A percentile compares a stretch with the other conserved stretches of the same genome.
These are phyloP conservation scores for Melitaea cinxia DNA, from an alignment of 1,140 invertebrate genomes.

Conservation along the genomic window DNA sequence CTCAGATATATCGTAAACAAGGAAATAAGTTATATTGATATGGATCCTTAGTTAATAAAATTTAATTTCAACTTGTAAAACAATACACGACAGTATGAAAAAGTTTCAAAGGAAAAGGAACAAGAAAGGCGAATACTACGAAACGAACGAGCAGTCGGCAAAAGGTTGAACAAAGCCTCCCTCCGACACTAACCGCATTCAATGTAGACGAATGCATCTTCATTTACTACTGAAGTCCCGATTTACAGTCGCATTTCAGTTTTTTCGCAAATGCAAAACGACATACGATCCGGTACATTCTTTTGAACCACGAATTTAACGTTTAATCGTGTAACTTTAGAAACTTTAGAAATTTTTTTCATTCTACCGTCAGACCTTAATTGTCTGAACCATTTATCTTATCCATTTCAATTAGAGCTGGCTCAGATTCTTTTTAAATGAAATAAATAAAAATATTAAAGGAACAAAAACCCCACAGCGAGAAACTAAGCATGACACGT, in stretches of 20 bases:
- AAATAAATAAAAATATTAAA: neutral
- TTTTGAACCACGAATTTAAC: conserved; percentile 7
- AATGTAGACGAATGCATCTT: conserved; percentile 51
- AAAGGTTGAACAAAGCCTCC: conserved; percentile 29
- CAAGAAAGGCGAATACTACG: conserved; percentile 4
- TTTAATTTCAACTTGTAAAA: neutral
- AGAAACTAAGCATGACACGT: too few species aligned
- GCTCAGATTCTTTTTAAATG: neutral
- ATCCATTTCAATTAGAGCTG: neutral
- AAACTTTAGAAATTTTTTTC: neutral
- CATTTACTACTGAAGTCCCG: conserved; percentile 43
- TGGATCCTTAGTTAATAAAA: too few species aligned
- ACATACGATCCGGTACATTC: conserved; percentile 7
- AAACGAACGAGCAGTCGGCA: conserved; percentile 11
- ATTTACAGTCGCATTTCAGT: conserved; percentile 12
- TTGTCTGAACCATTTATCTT: neutral
- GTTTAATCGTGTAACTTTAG: neutral
- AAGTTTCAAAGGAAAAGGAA: neutral
- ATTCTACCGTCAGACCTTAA: neutral
- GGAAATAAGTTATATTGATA: too few species aligned
- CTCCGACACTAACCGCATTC: conserved; percentile 39
- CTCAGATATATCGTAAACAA: too few species aligned
- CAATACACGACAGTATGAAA: neutral
- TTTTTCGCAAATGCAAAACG: conserved; percentile 9
- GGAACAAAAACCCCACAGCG: too few species aligned